Base-by-base conservation (phyloP, 2,113 vertebrate genomes). In the Pagrus major region DNA sequence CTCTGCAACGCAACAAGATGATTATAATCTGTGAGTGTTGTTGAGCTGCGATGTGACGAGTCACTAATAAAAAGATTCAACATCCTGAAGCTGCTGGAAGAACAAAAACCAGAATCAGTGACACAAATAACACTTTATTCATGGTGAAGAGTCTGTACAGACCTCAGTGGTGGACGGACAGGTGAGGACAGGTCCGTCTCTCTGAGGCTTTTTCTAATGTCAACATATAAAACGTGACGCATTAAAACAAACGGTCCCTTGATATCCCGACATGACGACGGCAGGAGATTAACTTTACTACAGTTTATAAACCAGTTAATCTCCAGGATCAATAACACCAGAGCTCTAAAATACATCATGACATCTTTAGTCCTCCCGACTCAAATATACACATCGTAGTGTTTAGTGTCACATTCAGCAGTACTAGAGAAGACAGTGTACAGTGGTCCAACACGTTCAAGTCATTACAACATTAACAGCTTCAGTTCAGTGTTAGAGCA, bases 181-280 rank as follows among this genome's bases (percentile, higher is more conserved):
- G 51, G 51, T 52, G 7, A 54, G 51, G 51, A 54, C 51, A 8
- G 60, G 18, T 31, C 10, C 27, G 33, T 31, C 29, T 56, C 27
- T 20, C 2, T 0, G 9, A 54, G 59, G 21, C 11, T 12, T 25
- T 37, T 44, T 18, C 4, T 2, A 42, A 47, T 6, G 47, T 33
- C 42, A 35, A 37, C 46, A 51, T 49, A 67, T 7, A 67, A 51
- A 67, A 70, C 16, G 9, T 3, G 4, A 25, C 1, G 37, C 44
- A 60, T 65, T 71, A 61, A 70, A 76, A 69, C 71, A 46, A 27
- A 18, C 68, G 4, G 72, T 82, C 85, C 79, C 84, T 85, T 91
- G 39, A 75, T 67, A 83, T 86, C 71, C 87, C 11, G 6, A 47
- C 42, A 27, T 18, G 21, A 68, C 2, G 10, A 35, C 20, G 29